Conservation (phyloP, 2,113 vertebrate species). For the Phycodurus eques region DNA sequence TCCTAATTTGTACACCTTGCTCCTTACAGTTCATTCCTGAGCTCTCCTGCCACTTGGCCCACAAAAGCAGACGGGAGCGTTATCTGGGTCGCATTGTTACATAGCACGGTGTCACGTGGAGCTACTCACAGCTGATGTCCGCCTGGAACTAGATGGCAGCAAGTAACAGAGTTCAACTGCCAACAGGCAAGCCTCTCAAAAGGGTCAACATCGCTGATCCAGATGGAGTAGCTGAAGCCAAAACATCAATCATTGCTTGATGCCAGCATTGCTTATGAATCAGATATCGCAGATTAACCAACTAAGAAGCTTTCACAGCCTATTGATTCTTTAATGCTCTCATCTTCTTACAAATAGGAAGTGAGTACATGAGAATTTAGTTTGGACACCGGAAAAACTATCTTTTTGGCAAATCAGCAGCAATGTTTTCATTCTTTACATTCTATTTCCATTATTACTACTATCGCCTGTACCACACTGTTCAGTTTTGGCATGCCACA, state of each 20-base stretch:
- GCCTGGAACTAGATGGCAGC: constrained; percentile 24
- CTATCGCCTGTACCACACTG: not conserved
- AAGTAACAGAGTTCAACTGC: constrained; percentile 7
- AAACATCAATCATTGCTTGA: constrained; percentile 43
- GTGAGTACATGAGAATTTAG: not conserved
- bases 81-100: constrained; percentile 60
- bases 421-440: not conserved
- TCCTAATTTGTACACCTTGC: constrained; percentile 64
- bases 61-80: constrained; percentile 47
- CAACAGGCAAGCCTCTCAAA: constrained; percentile 29
- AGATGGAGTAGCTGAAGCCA: constrained; percentile 37
- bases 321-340: constrained; percentile 32
- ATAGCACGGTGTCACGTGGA: constrained; percentile 42
- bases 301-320: constrained; percentile 34
- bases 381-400: not conserved
- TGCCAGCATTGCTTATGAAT: constrained; percentile 27
- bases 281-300: constrained; percentile 42
- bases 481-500: not conserved
- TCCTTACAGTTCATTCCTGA: constrained; percentile 56
- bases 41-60: constrained; percentile 67
- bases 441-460: not conserved
- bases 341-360: constrained; percentile 13
- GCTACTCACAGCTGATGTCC: constrained; percentile 27
- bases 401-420: not conserved
- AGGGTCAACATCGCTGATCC: constrained; percentile 29